These are phyloP conservation scores for Notothenia rossii DNA, from an alignment of 2,113 vertebrate species.

Conservation along the genomic window DNA sequence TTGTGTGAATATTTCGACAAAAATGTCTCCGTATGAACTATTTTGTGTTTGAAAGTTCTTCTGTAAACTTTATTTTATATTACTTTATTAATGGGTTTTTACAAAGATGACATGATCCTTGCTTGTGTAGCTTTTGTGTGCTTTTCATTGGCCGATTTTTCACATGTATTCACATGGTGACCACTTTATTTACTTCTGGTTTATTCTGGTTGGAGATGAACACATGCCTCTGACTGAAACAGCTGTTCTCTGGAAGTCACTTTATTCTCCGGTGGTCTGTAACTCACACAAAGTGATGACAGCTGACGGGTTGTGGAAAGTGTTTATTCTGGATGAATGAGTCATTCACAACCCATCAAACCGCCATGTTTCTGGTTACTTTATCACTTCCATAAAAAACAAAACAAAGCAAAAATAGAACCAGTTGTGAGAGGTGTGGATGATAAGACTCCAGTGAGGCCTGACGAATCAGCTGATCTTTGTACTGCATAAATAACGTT, in stretches of 20 bases:
- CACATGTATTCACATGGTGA: neutral
- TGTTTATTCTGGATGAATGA: slow-evolving; percentile 4
- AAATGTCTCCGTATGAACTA: neutral
- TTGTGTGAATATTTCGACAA: neutral
- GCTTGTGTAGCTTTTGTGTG: neutral
- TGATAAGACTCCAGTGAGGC: neutral
- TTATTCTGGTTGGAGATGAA: neutral
- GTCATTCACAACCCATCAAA: slow-evolving; percentile 19
- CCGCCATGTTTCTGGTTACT: neutral
- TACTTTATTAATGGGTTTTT: neutral
- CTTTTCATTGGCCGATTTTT: neutral
- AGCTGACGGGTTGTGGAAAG: slow-evolving; percentile 33
- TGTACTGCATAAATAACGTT: neutral
- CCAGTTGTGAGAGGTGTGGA: neutral
- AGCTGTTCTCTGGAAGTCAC: slow-evolving; percentile 41
- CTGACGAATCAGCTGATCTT: neutral
- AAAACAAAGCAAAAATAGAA: neutral
- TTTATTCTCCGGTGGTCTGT: slow-evolving; percentile 17
- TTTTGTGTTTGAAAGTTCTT: neutral
- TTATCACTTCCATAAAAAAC: neutral
- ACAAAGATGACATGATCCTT: neutral
- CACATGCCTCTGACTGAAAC: slow-evolving; percentile 1
- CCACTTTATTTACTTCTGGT: neutral
- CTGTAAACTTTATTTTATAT: neutral
- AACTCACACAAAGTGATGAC: slow-evolving; percentile 31